phyloP scores from a whole-genome alignment of 1,140 invertebrate species.

The Bombus breviceps region DNA sequence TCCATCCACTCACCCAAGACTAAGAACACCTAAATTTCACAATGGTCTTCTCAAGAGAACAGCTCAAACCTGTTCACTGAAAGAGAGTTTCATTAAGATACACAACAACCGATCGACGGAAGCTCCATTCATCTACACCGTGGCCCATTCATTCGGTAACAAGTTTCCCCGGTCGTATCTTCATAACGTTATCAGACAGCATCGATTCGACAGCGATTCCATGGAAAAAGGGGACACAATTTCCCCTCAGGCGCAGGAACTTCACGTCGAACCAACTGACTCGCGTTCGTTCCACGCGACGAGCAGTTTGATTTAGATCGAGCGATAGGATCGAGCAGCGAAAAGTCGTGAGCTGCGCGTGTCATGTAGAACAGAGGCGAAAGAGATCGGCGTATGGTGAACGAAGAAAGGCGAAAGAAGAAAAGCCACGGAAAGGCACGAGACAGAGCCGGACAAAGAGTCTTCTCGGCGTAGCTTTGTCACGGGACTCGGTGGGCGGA shows the following conservation, averaged over 20 bases:
- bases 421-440: conserved; percentile 23
- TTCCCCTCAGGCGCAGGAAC: not conserved
- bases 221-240: not conserved
- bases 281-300: not conserved
- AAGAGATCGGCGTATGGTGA: not conserved
- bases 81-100: not conserved
- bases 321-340: conserved; percentile 27
- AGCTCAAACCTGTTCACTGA: not conserved
- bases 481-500: conserved; percentile 40
- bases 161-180: not conserved
- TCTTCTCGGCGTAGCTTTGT: conserved; percentile 52
- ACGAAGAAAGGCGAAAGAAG: no score
- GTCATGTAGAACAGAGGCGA: not conserved
- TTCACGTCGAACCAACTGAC: no score
- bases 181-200: conserved; percentile 5
- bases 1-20: not conserved
- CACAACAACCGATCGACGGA: not conserved
- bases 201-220: not conserved
- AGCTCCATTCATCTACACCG: not conserved
- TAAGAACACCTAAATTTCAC: no score
- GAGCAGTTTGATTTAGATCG: conserved; percentile 41
- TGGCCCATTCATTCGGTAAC: conserved; percentile 11
- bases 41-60: no score
- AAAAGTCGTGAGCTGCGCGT: conserved; percentile 5
- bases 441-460: conserved; percentile 45